Evolutionary conservation across 1,140 invertebrate genomes (phyloP), one percentile per base, ranked within the genome.

Genomic region (Anoplophora glabripennis): DNA sequence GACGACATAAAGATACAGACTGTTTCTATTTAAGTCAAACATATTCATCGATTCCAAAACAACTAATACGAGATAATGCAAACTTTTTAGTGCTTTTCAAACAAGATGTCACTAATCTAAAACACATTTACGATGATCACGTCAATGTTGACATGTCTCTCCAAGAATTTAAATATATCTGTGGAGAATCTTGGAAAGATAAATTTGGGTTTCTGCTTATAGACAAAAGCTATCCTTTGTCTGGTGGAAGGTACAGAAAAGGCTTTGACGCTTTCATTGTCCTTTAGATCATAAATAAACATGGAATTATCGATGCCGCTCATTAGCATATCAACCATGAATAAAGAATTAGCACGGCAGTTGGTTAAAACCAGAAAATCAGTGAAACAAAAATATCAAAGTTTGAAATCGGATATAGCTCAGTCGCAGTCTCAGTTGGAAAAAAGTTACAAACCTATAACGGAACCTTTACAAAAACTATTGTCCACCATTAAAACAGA

Each of bases 81-180:
- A 76, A 75, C 65, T 63, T 75, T 28, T 35, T 75, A 8, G 54
- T 74, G 5, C 17, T 75, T 15, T 77, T 75, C 64, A 69, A 68
- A 62, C 72, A 75, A 65, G 73, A 75, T 69, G 69, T 71, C 44
- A 61, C 62, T 12, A 76, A 75, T 68, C 61, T 75, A 35, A 68
- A 67, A 59, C 76, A 76, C 63, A 66, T 75, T 48, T 74, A 72
- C 52, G 57, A 66, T 34, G 69, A 76, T 47, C 71, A 76, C 65
- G 66, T 75, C 12, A 66, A 65, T 48, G 61, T 64, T 9, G 69
- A 76, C 60, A 72, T 77, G 53, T 28, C 44, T 2, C 74, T 59
- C 65, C 21, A 59, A 18, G 7, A 66, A 49, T 75, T 74, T 59
- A 63, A 65, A 65, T 12, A 67, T 11, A 21, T 72, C 7, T 75